Base-by-base conservation (phyloP, 2,888 invertebrate species). In the Leuctra nigra region DNA sequence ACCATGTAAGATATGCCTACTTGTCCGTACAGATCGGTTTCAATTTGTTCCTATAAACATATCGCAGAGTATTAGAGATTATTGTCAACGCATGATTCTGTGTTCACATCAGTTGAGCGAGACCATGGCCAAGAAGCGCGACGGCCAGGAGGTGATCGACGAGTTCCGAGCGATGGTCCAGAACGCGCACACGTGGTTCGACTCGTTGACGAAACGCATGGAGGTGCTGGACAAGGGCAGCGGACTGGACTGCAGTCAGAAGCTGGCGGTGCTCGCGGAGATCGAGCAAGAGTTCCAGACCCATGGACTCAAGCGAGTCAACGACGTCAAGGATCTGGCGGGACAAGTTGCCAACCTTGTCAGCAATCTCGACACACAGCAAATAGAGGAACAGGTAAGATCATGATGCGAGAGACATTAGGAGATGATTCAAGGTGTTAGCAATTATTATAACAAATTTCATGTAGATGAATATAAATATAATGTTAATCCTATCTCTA, bases 341-440 rank as follows among this genome's bases (percentile, higher is more conserved):
- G 76, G 80, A 1, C 79, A 84, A 68, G 87, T 91, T 6, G 83
- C 83, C 57, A 85, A 87, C 61, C 83, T 88, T 23, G 87, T 91
- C 11, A 91, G 88, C 69, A 91, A 91, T 70, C 75, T 92, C 62
- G 93, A 93, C 68, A 86, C 88, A 0, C 91, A 93, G 68, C 92
- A 93, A 74, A 85, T 93, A 1, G 91, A 92, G 68, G 93, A 93
- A 69, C 90, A 90, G 72, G 79, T 81, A 68, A 68, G 70, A 69
- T n/a, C 57, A 48, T 41, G 16, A n/a, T 14, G 4, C 11, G 22
- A 14, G 6, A 11, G 29, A 6, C 6, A 11, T 11, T 29, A 6
- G 29, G 6, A 7, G 6, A n/a, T 14, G 50, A 25, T 20, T 23
- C 53, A 20, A n/a, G 9, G 2, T 18, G 53, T 38, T 54, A 35